Evolutionary conservation across 2,888 invertebrate genomes (phyloP).

Genomic region (Spisula solida): DNA sequence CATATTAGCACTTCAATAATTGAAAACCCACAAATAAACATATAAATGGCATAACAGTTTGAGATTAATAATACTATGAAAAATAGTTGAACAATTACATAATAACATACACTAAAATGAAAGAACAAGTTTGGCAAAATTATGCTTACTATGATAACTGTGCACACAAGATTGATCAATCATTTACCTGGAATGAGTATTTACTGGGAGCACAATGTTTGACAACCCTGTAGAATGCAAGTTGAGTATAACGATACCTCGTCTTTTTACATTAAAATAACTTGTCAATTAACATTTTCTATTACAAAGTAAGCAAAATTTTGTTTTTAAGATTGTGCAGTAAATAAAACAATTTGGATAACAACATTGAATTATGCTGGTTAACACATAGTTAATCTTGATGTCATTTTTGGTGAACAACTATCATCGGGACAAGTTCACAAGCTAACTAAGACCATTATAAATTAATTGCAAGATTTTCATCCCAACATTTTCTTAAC

Average conservation of each 20-base stretch:
- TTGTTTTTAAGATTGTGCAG: background rate
- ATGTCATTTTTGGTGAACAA: background rate
- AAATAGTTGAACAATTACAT: background rate
- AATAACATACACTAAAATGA: slow-evolving; percentile 26
- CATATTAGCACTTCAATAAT: slow-evolving; percentile 20
- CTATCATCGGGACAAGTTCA: slow-evolving; percentile 1
- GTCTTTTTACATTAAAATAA: background rate
- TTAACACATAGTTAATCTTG: slow-evolving; percentile 9
- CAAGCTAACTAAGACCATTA: too few relatives aligned
- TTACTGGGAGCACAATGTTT: background rate
- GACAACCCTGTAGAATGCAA: slow-evolving; percentile 16
- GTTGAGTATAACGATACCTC: background rate
- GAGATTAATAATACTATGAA: slow-evolving; percentile 27
- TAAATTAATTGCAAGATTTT: too few relatives aligned
- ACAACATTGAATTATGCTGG: background rate
- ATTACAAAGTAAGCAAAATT: background rate
- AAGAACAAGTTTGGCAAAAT: slow-evolving; percentile 28
- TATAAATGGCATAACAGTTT: slow-evolving; percentile 12
- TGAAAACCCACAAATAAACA: slow-evolving; percentile 17
- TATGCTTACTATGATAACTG: slow-evolving; percentile 20
- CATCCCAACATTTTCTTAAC: too few relatives aligned
- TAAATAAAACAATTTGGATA: background rate
- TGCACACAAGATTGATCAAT: slow-evolving; percentile 6
- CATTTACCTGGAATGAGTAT: slow-evolving; percentile 18
- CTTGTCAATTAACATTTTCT: background rate